Evolutionary conservation across 2,113 vertebrate genomes (phyloP).

Genomic region (Shinisaurus crocodilurus): DNA sequence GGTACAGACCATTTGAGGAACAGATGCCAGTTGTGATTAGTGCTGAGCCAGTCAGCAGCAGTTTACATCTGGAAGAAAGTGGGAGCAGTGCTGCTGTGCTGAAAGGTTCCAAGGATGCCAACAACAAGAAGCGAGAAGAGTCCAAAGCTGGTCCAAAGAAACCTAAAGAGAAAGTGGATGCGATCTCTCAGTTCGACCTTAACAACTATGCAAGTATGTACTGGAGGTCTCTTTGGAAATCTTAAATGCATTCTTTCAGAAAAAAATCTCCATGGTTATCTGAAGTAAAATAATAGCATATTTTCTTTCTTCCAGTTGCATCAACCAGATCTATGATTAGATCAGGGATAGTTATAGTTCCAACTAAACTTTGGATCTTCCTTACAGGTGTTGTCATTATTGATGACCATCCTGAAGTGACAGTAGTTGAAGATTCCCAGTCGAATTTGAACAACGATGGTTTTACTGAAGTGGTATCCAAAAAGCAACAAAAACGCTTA

Average conservation of each 20-base stretch:
- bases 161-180: slow-evolving; percentile 94
- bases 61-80: slow-evolving; percentile 80
- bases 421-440: slow-evolving; percentile 95
- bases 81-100: slow-evolving; percentile 71
- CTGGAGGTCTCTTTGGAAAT: neutral
- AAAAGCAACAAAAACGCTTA: slow-evolving; percentile 97
- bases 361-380: neutral
- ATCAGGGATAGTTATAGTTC: neutral
- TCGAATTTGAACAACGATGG: slow-evolving; percentile 94
- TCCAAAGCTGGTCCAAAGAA: slow-evolving; percentile 91
- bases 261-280: too few relatives aligned
- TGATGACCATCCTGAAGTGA: slow-evolving; percentile 98
- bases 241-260: neutral
- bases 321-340: neutral
- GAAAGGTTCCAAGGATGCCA: slow-evolving; percentile 83
- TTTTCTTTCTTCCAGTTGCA: neutral
- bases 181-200: slow-evolving; percentile 97
- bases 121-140: slow-evolving; percentile 91
- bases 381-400: slow-evolving; percentile 96
- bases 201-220: slow-evolving; percentile 98
- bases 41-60: slow-evolving; percentile 69
- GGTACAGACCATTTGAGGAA: slow-evolving; percentile 80
- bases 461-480: slow-evolving; percentile 98
- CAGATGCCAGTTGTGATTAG: slow-evolving; percentile 64
- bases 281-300: neutral